Base-by-base conservation (phyloP, 2,113 vertebrate species). In the Macrotis lagotis region DNA sequence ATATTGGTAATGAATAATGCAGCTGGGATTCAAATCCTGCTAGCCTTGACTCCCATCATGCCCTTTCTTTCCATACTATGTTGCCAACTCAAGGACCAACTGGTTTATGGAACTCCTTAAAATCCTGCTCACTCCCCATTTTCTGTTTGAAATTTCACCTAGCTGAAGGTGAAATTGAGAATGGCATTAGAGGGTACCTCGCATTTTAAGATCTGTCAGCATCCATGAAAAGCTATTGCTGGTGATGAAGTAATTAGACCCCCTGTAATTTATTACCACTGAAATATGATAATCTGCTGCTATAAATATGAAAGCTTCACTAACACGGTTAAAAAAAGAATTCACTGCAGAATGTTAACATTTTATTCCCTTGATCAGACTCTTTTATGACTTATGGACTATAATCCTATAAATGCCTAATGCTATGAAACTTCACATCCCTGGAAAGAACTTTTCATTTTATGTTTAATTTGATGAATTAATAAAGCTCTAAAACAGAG, bases 181-280 rank as follows among this genome's bases (percentile, higher is more conserved):
- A 89, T 93, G 95, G 96, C 96, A 97, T 97, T 95, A 97, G 97
- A 97, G 96, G 98, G 97, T 93, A 0, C 93, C 97, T 96, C 98
- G 94, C 96, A 96, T 96, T 98, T 97, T 97, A 98, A 97, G 91
- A 88, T 92, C 96, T 98, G 98, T 98, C 98, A 98, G 90, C 93
- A 74, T 50, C 97, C 88, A 22, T 98, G 98, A 97, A 96, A 97
- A 97, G 97, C 96, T 98, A 44, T 91, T 97, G 96, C 97, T 98
- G 96, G 96, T 97, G 97, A 83, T 83, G 66, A 83, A 50, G 89
- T 90, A 90, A 90, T 50, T 50, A 50, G 89, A 90, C 89, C 89
- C 89, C 66, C 66, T 83, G 66, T 83, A 83, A 83, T 83, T 83
- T 83, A 83, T 83, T 83, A 83, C 66, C 89, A 50, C 48, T 50